Evolutionary conservation across 2,888 invertebrate genomes (phyloP), one percentile per base, ranked within the genome.

Genomic region (Charanyca ferruginea): DNA sequence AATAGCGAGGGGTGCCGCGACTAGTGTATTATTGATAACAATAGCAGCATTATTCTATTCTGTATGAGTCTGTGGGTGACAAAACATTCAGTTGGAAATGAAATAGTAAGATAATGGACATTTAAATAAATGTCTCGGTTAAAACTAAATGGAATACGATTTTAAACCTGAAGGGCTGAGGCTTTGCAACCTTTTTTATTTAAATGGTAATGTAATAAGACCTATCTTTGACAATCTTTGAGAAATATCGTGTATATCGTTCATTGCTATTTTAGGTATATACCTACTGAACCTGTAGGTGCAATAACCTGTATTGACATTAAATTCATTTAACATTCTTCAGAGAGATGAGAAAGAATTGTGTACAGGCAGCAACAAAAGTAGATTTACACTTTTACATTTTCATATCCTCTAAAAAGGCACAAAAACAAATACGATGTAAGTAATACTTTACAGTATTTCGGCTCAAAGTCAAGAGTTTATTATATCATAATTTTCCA

Each of bases 71-170:
- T 38, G 48, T 18, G 25, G 22, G 7, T 67, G 38, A 51, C 28
- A 41, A 54, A 62, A 69, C 49, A 54, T 38, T 44, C 13, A 41
- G 23, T 48, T 22, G 35, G 9, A 41, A n/a, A 20, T 52, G 32
- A 52, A 59, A 22, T 22, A 4, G 47, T 23, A 11, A 25, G 23
- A 23, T 41, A 68, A 32, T 61, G 2, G 20, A 7, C 9, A 32
- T 41, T 47, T 52, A 32, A 32, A 57, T 6, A 28, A 18, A 23
- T n/a, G 8, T 28, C 18, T 32, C 9, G 16, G 11, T 2, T 55
- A 5, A 25, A 54, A 44, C 28, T 20, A 25, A 25, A 38, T 23
- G n/a, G 8, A 61, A 69, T 23, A 38, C 5, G 11, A 20, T 23
- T 65, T 22, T 11, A 18, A 52, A 20, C 1, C 11, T 22, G 51